Conservation (phyloP, 1,140 invertebrate genomes). For the Charaxes varanes region DNA sequence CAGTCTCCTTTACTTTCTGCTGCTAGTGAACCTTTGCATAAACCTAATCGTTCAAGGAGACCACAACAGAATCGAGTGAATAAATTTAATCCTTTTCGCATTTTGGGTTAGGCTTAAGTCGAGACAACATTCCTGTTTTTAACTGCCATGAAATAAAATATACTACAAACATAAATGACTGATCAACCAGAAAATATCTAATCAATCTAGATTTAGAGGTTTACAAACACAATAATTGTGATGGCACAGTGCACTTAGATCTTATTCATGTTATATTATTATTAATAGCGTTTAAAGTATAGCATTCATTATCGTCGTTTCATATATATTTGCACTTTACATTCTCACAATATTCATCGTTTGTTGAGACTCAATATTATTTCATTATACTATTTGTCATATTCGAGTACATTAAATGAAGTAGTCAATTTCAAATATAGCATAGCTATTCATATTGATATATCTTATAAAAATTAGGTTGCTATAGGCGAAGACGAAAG, state of each 20-base stretch:
- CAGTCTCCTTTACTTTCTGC: constrained; percentile 59
- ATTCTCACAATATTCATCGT: constrained; percentile 3
- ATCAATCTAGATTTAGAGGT: constrained; percentile 19
- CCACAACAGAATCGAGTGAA: constrained; percentile 42
- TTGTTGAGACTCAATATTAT: constrained; percentile 8
- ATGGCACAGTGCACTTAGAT: constrained; percentile 59
- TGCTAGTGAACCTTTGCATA: constrained; percentile 52
- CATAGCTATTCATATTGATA: constrained; percentile 36
- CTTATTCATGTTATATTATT: constrained; percentile 18
- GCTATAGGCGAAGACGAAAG: no score
- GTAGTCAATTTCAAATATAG: constrained; percentile 51
- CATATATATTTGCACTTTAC: constrained; percentile 14
- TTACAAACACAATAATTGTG: constrained; percentile 40
- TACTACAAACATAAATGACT: constrained; percentile 24
- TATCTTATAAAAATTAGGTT: not conserved
- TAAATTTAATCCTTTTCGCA: constrained; percentile 67
- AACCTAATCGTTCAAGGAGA: constrained; percentile 51
- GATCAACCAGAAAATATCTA: constrained; percentile 25
- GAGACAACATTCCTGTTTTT: constrained; percentile 20
- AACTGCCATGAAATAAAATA: constrained; percentile 41
- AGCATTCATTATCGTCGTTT: constrained; percentile 10
- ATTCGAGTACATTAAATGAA: constrained; percentile 21
- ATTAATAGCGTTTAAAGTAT: constrained; percentile 10
- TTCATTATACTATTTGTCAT: constrained; percentile 8
- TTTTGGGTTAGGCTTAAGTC: constrained; percentile 50